Conservation (phyloP, 2,888 invertebrate genomes). For the Drosophila neotestacea region DNA sequence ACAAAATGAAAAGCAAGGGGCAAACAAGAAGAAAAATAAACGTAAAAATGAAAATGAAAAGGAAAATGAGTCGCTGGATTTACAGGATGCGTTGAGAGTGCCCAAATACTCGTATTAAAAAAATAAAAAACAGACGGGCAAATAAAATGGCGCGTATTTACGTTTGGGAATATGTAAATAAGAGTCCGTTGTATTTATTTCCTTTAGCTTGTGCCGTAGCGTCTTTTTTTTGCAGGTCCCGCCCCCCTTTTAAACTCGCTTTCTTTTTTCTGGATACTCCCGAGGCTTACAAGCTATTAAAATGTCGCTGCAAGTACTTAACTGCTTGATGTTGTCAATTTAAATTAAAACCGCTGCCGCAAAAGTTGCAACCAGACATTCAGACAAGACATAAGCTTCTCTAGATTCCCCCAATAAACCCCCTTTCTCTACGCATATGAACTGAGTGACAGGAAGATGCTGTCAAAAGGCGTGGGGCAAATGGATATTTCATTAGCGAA, state of each 20-base stretch:
- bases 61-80: constrained; percentile 31
- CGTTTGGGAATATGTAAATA: constrained; percentile 81
- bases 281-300: constrained; percentile 82
- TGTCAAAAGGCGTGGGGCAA: constrained; percentile 46
- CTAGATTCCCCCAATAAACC: constrained; percentile 10
- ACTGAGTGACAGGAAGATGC: constrained; percentile 29
- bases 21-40: constrained; percentile 12
- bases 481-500: constrained; percentile 69
- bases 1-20: constrained; percentile 54
- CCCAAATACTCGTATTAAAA: constrained; percentile 39
- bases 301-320: constrained; percentile 82
- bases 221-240: constrained; percentile 50
- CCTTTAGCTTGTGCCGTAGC: constrained; percentile 63
- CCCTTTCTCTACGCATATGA: constrained; percentile 13
- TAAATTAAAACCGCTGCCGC: constrained; percentile 81
- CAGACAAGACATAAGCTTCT: constrained; percentile 51
- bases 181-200: constrained; percentile 79
- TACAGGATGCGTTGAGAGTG: constrained; percentile 52
- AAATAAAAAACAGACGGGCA: constrained; percentile 51
- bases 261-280: constrained; percentile 57
- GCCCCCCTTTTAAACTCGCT: background rate
- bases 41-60: constrained; percentile 5
- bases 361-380: constrained; percentile 65
- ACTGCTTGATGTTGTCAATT: constrained; percentile 82
- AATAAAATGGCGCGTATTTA: constrained; percentile 78